Evolutionary conservation across 2,797 vertebrate species (phyloP), one percentile per base, ranked within the genome.

Genomic region (Cryptoblepharus egeriae): DNA sequence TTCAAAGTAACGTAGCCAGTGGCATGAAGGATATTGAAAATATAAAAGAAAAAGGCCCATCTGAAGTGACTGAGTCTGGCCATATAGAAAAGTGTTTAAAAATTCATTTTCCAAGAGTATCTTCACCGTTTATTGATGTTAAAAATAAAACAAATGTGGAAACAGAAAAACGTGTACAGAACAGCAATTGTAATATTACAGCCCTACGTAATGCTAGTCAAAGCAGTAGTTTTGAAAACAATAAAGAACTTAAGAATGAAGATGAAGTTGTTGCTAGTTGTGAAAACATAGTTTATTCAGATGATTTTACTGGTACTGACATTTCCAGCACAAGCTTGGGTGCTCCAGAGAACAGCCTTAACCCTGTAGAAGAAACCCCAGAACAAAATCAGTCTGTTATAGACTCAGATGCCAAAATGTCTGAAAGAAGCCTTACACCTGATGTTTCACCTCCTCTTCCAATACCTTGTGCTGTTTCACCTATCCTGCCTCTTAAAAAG

Each of bases 221-320:
- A 84, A 93, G 83, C 39, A 90, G 80, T 3, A 93, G 86, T 60
- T 79, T 69, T 85, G 88, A 84, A 81, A 94, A 88, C 85, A 89
- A 87, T 75, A 89, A 88, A 32, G 90, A 93, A 79, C 91, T 92
- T 24, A 89, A 90, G 15, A 93, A 94, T 72, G 96, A 96, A 3
- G 92, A 93, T 78, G 94, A 95, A 82, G 94, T 95, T 0, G 0
- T 90, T 57, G 88, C 85, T 75, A 96, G 93, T 82, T 82, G 87
- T 37, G 93, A 95, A 75, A 93, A 94, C 26, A 93, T 93, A 11
- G 85, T 92, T 63, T 97, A 96, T 80, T 95, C 94, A 5, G 97
- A 98, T 89, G 97, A 97, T 90, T 97, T 97, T 84, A 96, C 89
- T 83, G 96, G 95, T 77, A 77, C 94, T 1, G 96, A 97, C n/a